Percentiles rank a stretch among this genome's conserved stretches.
Evolutionary conservation across 2,888 invertebrate species (phyloP).

Genomic region (Siphlonurus alternatus): DNA sequence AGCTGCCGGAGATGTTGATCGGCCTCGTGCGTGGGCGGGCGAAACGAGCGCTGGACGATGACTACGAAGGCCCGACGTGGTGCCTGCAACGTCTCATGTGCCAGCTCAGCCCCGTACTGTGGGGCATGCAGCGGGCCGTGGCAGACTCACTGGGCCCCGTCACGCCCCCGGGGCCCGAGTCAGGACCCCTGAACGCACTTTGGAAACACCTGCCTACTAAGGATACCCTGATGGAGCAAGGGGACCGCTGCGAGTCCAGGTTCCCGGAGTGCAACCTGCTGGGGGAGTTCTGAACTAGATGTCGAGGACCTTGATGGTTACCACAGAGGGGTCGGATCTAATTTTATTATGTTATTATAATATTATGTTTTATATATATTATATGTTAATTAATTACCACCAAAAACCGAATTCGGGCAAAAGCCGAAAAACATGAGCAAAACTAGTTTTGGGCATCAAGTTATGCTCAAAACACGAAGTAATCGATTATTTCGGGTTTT

Average conservation of each 20-base stretch:
- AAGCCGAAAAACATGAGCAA: too few relatives aligned
- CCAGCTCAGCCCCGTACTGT: constrained; percentile 57
- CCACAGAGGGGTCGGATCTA: too few relatives aligned
- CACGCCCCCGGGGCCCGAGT: constrained; percentile 18
- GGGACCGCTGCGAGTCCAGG: constrained; percentile 25
- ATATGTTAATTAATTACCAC: too few relatives aligned
- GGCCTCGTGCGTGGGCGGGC: constrained; percentile 36
- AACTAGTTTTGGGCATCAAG: too few relatives aligned
- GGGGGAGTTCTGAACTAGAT: too few relatives aligned
- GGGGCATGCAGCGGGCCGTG: constrained; percentile 55
- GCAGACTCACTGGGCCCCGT: constrained; percentile 23
- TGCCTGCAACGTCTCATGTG: constrained; percentile 39
- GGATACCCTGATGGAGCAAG: constrained; percentile 24
- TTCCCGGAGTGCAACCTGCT: constrained; percentile 24
- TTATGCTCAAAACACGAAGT: too few relatives aligned
- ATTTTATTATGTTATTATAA: too few relatives aligned
- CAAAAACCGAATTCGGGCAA: too few relatives aligned
- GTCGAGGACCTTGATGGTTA: too few relatives aligned
- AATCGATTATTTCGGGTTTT: too few relatives aligned
- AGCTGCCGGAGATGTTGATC: constrained; percentile 43
- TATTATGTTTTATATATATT: too few relatives aligned
- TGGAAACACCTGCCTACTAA: constrained; percentile 12
- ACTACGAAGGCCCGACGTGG: constrained; percentile 8
- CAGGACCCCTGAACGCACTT: constrained; percentile 19
- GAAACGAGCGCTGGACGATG: neutral